These are phyloP conservation scores for Nezara viridula DNA, from an alignment of 2,888 invertebrate species.

Conservation along the genomic window DNA sequence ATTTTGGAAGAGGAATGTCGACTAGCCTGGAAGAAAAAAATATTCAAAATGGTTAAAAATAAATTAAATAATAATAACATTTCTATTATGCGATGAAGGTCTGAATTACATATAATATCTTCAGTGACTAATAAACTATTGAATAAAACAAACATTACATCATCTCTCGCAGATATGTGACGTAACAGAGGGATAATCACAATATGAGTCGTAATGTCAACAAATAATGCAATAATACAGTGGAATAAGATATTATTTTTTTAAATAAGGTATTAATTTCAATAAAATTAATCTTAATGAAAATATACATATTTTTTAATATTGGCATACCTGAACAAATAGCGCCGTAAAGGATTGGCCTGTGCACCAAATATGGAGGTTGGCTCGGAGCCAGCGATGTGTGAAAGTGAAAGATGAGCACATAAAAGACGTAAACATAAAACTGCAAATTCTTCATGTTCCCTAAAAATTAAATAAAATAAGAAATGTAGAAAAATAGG, in stretches of 20 bases:
- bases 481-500: too few relatives aligned
- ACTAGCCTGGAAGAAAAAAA: slow-evolving; percentile 68
- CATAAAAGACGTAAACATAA: slow-evolving; percentile 73
- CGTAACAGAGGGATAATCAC: too few relatives aligned
- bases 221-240: neutral
- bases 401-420: slow-evolving; percentile 74
- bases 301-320: neutral
- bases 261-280: neutral
- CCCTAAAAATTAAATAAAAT: slow-evolving; percentile 67
- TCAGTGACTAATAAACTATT: too few relatives aligned
- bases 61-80: slow-evolving; percentile 17
- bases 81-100: neutral
- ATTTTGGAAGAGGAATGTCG: slow-evolving; percentile 71
- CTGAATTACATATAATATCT: neutral
- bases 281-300: neutral
- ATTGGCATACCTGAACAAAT: slow-evolving; percentile 71
- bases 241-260: neutral
- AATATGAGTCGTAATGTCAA: too few relatives aligned
- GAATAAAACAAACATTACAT: neutral
- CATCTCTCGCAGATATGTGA: neutral
- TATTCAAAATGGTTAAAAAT: neutral
- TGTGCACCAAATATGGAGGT: slow-evolving; percentile 72
- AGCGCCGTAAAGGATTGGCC: slow-evolving; percentile 72
- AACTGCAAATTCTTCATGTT: slow-evolving; percentile 74
- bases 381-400: slow-evolving; percentile 71